phyloP scores from a whole-genome alignment of 2,113 vertebrate genomes.

The Acanthisitta chloris region DNA sequence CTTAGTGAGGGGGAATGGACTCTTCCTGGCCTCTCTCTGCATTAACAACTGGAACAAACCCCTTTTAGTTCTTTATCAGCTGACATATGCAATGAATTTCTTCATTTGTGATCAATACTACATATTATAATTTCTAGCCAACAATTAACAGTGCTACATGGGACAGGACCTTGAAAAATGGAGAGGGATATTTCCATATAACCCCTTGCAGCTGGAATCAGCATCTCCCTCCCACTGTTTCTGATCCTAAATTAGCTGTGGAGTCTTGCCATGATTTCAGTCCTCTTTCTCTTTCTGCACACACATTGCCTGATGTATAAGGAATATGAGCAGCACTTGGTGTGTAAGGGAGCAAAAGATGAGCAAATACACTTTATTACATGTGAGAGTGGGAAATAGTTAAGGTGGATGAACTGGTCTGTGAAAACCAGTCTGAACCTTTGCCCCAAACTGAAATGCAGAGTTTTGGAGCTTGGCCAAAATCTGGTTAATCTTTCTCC shows the following conservation, averaged over 20 bases:
- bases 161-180: constrained; percentile 8
- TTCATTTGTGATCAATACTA: not conserved
- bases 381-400: not conserved
- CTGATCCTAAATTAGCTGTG: constrained; percentile 42
- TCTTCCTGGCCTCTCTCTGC: not conserved
- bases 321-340: not conserved
- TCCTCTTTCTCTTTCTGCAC: not conserved
- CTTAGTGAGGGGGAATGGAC: not conserved
- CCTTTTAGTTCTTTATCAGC: not conserved
- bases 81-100: not conserved
- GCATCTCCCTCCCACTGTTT: not conserved
- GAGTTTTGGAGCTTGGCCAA: constrained; percentile 30
- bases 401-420: not conserved
- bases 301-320: not conserved
- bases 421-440: constrained; percentile 37
- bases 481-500: constrained; percentile 58
- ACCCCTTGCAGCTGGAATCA: constrained; percentile 52
- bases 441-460: constrained; percentile 46
- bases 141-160: not conserved
- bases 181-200: constrained; percentile 48
- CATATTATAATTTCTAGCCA: constrained; percentile 11
- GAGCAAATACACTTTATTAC: not conserved
- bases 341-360: not conserved
- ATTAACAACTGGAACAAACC: not conserved
- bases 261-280: constrained; percentile 44